phyloP scores from a whole-genome alignment of 2,888 invertebrate species.

The Seladonia tumulorum region DNA sequence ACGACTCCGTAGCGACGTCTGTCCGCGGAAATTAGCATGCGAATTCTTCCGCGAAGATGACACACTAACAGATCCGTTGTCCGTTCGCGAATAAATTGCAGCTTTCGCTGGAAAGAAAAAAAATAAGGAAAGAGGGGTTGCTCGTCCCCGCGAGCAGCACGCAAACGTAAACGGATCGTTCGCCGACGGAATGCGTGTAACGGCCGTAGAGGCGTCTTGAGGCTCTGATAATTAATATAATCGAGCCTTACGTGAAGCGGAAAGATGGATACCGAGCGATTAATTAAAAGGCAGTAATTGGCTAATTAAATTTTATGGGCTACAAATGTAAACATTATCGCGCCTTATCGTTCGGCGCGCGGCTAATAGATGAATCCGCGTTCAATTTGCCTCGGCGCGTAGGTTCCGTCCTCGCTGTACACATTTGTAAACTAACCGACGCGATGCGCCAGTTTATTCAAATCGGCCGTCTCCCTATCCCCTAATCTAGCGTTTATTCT shows the following conservation, averaged over 20 bases:
- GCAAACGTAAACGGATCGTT: slow-evolving; percentile 7
- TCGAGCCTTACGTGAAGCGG: slow-evolving; percentile 23
- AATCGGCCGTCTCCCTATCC: neutral
- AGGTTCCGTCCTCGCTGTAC: neutral
- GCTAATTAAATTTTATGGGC: slow-evolving; percentile 48
- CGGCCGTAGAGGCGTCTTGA: slow-evolving; percentile 33
- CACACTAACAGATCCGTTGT: neutral
- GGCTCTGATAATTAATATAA: slow-evolving; percentile 45
- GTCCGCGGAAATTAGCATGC: neutral
- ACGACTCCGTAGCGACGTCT: neutral
- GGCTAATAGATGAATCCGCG: slow-evolving; percentile 18
- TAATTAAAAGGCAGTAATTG: slow-evolving; percentile 54
- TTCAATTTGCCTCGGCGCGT: slow-evolving; percentile 5
- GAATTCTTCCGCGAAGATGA: neutral
- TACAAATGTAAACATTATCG: slow-evolving; percentile 50
- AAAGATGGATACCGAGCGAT: slow-evolving; percentile 48
- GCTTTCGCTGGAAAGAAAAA: neutral
- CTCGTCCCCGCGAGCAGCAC: neutral
- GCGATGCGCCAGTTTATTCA: neutral
- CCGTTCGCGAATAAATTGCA: neutral
- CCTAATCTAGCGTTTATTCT: neutral
- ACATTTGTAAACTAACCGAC: slow-evolving; percentile 17
- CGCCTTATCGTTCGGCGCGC: neutral
- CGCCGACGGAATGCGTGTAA: slow-evolving; percentile 32
- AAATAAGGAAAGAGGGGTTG: neutral